These are phyloP conservation scores for Pionites leucogaster DNA, from an alignment of 2,113 vertebrate genomes.

Conservation along the genomic window DNA sequence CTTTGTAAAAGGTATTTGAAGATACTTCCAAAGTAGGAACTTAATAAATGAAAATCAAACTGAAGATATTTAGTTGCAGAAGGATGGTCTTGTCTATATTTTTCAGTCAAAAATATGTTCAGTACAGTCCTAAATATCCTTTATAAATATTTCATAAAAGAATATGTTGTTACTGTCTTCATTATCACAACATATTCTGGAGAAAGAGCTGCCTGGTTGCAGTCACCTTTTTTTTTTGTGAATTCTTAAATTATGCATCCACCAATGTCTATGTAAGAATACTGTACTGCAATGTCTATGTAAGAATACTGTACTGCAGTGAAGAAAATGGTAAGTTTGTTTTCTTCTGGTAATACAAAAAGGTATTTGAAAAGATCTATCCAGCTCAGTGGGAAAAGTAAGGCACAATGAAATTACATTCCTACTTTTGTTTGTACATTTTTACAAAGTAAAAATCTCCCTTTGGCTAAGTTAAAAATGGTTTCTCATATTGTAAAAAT, in stretches of 20 bases:
- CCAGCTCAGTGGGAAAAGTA: neutral
- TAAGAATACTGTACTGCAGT: neutral
- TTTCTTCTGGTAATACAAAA: neutral
- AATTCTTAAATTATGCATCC: neutral
- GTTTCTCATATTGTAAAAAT: slow-evolving; percentile 29
- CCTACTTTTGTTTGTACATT: slow-evolving; percentile 19
- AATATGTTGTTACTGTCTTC: neutral
- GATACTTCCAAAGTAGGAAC: neutral
- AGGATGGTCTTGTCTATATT: neutral
- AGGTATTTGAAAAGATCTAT: slow-evolving; percentile 25
- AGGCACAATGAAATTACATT: slow-evolving; percentile 27
- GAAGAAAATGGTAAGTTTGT: neutral
- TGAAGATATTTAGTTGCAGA: neutral
- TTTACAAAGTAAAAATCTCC: slow-evolving; percentile 51
- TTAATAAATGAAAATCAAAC: neutral
- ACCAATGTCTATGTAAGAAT: neutral
- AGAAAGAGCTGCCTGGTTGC: neutral
- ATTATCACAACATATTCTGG: neutral
- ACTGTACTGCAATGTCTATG: neutral
- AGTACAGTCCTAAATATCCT: neutral
- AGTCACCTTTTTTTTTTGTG: neutral
- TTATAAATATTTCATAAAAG: neutral
- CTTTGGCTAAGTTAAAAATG: slow-evolving; percentile 29
- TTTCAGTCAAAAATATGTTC: neutral
- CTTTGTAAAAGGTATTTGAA: neutral